phyloP scores from a whole-genome alignment of 1,140 invertebrate genomes.

The Pseudomyrmex dendroicus region DNA sequence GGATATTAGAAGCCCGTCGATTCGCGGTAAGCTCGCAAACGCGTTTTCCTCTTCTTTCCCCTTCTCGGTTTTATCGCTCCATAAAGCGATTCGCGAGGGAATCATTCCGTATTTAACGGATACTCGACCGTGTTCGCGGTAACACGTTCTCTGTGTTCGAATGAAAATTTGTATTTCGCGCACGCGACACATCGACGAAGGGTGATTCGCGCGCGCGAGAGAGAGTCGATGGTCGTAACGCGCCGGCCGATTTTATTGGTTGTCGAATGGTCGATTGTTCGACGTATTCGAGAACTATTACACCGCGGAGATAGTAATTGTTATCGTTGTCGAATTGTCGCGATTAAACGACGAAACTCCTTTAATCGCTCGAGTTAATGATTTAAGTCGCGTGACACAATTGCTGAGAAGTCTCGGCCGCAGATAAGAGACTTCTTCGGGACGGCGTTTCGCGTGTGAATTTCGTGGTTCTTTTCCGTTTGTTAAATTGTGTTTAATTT shows the following conservation, averaged over 20 bases:
- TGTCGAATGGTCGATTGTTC: neutral
- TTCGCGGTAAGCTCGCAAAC: neutral
- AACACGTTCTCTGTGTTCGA: slow-evolving; percentile 21
- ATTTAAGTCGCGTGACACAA: slow-evolving; percentile 10
- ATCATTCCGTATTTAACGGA: slow-evolving; percentile 78
- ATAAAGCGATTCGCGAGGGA: slow-evolving; percentile 68
- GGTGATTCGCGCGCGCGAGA: slow-evolving; percentile 30
- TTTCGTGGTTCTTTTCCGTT: slow-evolving; percentile 13
- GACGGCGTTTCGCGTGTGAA: neutral
- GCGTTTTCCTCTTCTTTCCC: neutral
- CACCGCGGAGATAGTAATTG: slow-evolving; percentile 11
- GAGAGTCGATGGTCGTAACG: slow-evolving; percentile 31
- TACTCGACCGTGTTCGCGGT: slow-evolving; percentile 63
- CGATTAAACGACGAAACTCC: slow-evolving; percentile 2
- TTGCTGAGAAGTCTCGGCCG: neutral
- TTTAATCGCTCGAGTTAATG: slow-evolving; percentile 22
- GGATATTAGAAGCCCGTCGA: slow-evolving; percentile 57
- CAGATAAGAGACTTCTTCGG: neutral
- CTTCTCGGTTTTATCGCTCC: slow-evolving; percentile 72
- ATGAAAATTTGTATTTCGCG: slow-evolving; percentile 76
- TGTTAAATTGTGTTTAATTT: slow-evolving; percentile 32
- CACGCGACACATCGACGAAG: neutral
- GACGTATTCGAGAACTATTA: neutral
- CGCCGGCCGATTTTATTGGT: slow-evolving; percentile 18
- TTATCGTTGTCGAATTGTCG: too few relatives aligned